Evolutionary conservation across 2,113 vertebrate genomes (phyloP).

Genomic region (Eidolon helvum): DNA sequence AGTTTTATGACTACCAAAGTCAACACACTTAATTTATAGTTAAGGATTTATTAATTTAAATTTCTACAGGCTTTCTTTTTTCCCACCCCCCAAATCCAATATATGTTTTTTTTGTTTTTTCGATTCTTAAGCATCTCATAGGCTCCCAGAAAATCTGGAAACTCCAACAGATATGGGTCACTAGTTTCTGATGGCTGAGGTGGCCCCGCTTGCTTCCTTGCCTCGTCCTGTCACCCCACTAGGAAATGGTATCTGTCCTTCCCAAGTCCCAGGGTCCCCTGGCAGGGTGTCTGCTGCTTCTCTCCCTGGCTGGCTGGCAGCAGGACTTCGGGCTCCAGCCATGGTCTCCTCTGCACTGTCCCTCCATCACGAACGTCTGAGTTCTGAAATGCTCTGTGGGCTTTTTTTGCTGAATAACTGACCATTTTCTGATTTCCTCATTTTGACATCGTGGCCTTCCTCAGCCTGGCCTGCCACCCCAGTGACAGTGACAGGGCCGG

Average conservation of each 20-base stretch:
- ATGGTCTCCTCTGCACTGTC: neutral
- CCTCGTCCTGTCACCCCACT: neutral
- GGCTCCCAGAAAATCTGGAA: neutral
- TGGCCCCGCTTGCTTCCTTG: neutral
- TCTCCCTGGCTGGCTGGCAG: neutral
- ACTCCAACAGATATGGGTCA: neutral
- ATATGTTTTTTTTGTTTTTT: neutral
- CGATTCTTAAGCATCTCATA: neutral
- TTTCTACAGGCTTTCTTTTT: neutral
- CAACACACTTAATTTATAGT: conserved; percentile 48
- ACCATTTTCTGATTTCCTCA: neutral
- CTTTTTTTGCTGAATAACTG: neutral
- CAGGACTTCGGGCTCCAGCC: neutral
- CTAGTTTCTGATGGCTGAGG: neutral
- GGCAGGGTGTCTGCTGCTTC: neutral
- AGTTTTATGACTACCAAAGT: conserved; percentile 56
- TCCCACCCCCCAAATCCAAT: neutral
- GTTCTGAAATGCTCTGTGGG: neutral
- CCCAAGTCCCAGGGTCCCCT: neutral
- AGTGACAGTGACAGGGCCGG: neutral
- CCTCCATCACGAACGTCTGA: neutral
- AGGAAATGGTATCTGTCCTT: neutral
- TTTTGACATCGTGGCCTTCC: neutral
- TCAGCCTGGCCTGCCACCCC: neutral
- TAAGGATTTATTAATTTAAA: conserved; percentile 30